Conservation (phyloP, 2,797 vertebrate species). For the Otolemur crassicaudatus region DNA sequence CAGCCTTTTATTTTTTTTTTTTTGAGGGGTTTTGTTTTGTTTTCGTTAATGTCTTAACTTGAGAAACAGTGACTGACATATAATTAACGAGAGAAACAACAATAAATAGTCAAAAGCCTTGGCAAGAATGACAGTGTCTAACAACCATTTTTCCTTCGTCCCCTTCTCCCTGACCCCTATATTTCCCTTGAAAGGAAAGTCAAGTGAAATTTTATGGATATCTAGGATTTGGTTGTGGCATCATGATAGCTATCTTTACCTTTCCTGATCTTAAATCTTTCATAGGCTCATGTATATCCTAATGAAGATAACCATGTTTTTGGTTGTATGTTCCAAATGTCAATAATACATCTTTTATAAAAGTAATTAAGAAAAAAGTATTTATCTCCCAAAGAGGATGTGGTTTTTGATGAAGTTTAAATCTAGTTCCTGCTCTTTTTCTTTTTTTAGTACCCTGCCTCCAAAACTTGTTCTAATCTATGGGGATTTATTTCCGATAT, state of each 20-base stretch:
- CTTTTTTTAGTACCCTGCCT: neutral
- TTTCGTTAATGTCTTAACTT: neutral
- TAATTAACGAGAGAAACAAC: neutral
- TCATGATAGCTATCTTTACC: neutral
- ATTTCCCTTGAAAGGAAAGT: neutral
- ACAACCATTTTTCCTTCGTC: neutral
- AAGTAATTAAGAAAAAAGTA: neutral
- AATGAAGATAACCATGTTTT: neutral
- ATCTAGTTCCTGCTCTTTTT: neutral
- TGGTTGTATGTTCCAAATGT: neutral
- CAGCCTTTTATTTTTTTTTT: neutral
- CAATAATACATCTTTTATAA: constrained; percentile 3
- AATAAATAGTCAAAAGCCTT: neutral
- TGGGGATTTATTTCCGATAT: neutral
- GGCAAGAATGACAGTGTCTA: neutral
- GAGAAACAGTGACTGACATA: neutral
- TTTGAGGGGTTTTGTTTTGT: neutral
- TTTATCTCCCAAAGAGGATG: neutral
- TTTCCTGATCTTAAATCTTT: neutral
- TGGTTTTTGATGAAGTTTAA: neutral
- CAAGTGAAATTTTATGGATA: neutral
- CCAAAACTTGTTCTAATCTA: constrained; percentile 24
- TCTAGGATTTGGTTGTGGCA: neutral
- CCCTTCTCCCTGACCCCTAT: neutral
- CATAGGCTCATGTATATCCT: neutral